Evolutionary conservation across 2,888 invertebrate species (phyloP), one percentile per base, ranked within the genome.

Genomic region (Argyresthia albistria): DNA sequence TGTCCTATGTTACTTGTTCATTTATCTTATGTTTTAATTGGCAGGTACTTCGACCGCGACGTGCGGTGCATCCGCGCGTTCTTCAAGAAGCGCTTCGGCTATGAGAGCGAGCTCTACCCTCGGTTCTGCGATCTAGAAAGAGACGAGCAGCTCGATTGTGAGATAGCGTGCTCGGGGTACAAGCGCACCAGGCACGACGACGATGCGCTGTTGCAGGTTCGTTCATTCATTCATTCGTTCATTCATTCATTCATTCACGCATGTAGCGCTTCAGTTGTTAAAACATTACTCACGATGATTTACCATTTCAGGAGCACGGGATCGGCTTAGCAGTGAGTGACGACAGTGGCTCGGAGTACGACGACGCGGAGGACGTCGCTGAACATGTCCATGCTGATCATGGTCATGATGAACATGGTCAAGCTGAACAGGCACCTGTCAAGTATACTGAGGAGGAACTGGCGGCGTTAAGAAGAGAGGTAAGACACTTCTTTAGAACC

Each of bases 241-340:
- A 99, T 99, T 99, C 73, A 90, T 99, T 4, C 90, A 93, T 51
- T 94, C 95, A 58, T 97, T 97, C 84, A 99, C 99, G n/a, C 81
- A 93, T 92, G 65, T 93, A 93, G 67, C 91, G 97, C 50, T 99
- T 97, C 78, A 91, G 89, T n/a, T n/a, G n/a, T n/a, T n/a, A n/a
- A n/a, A n/a, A n/a, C n/a, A n/a, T n/a, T n/a, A n/a, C n/a, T n/a
- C n/a, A n/a, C n/a, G n/a, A n/a, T n/a, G 25, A 25, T 25, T 25
- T 25, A 25, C 25, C 25, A 25, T 65, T 62, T 9, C 56, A 87
- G 87, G 78, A 87, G 73, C 72, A 86, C 75, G 86, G 87, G 8
- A 83, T 87, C 1, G 74, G 68, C 0, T 70, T 87, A 0, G 61
- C 70, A 59, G 71, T 80, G 46, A 82, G 80, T 45, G 79, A 78